Percentiles rank a stretch among this genome's conserved stretches.
Evolutionary conservation across 2,113 vertebrate genomes (phyloP).

Genomic region (Bubalus kerabau): DNA sequence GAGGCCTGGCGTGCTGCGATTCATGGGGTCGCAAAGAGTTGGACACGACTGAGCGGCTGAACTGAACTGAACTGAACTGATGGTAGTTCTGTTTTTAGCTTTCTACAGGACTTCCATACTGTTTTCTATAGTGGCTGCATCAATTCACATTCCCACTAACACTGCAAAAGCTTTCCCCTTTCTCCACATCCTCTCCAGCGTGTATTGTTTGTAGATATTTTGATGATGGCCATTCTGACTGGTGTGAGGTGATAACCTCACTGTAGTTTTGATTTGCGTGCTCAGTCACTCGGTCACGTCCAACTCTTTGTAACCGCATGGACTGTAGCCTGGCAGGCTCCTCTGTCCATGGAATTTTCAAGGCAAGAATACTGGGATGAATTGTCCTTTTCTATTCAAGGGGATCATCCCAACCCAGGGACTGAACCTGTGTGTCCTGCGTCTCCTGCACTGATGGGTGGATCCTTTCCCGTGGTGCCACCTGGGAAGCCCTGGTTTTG

Average conservation of each 20-base stretch:
- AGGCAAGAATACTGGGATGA: neutral
- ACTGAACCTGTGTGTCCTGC: neutral
- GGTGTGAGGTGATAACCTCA: neutral
- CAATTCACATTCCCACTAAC: neutral
- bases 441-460: neutral
- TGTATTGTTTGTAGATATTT: neutral
- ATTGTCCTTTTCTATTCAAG: neutral
- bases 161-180: neutral
- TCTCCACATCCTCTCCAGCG: neutral
- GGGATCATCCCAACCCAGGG: neutral
- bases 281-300: neutral
- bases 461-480: neutral
- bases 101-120: neutral
- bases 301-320: neutral
- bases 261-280: neutral
- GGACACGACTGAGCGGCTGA: too few species aligned
- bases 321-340: neutral
- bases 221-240: neutral
- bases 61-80: too few species aligned
- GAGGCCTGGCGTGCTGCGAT: too few species aligned
- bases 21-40: too few species aligned
- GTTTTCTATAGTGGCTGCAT: neutral
- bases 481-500: neutral
- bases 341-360: neutral
- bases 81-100: neutral